phyloP scores from a whole-genome alignment of 2,113 vertebrate species.

The Pseudopodoces humilis region DNA sequence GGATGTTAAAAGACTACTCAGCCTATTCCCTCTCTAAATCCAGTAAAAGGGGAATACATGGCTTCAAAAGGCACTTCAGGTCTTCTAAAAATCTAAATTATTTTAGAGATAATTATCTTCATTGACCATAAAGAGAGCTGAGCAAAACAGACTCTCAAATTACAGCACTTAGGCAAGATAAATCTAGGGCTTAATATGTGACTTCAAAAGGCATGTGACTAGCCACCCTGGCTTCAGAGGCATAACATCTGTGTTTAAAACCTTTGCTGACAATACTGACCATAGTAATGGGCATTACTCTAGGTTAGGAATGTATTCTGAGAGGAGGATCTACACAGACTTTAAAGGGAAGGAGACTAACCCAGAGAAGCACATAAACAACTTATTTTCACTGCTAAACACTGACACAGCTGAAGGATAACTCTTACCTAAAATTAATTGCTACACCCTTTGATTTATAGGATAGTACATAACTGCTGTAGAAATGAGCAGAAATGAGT shows the following conservation, averaged over 20 bases:
- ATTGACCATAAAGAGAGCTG: background rate
- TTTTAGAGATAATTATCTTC: slow-evolving; percentile 29
- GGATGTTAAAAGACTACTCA: background rate
- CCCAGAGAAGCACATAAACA: background rate
- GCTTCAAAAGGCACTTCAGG: slow-evolving; percentile 26
- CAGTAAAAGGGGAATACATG: background rate
- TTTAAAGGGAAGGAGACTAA: background rate
- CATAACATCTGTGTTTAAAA: background rate
- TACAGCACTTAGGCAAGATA: slow-evolving; percentile 23
- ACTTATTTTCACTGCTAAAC: background rate
- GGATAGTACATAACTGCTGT: background rate
- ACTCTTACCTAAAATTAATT: background rate
- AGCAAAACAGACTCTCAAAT: slow-evolving; percentile 44
- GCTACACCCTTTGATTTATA: background rate
- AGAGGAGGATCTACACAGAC: background rate
- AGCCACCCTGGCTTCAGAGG: background rate
- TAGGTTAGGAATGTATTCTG: background rate
- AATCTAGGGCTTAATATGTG: background rate
- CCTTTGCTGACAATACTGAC: background rate
- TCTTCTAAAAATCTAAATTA: slow-evolving; percentile 11
- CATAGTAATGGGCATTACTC: background rate
- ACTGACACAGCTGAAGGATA: background rate
- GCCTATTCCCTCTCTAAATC: background rate
- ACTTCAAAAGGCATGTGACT: slow-evolving; percentile 45
- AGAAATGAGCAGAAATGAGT: background rate